phyloP scores from a whole-genome alignment of 2,888 invertebrate species.

The Eudemis profundana region DNA sequence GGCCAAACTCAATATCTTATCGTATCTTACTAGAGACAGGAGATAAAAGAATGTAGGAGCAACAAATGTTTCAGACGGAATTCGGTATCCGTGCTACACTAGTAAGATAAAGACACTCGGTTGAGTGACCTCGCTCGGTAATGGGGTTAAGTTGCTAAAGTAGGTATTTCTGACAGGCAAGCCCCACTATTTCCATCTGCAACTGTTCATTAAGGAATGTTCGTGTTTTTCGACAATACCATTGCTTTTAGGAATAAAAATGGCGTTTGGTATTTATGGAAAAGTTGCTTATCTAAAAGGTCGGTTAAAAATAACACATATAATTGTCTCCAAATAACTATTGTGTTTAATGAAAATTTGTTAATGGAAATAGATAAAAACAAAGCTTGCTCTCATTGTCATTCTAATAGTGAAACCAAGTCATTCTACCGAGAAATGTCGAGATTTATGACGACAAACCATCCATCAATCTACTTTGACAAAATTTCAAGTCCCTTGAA shows the following conservation, averaged over 20 bases:
- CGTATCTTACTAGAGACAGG: constrained; percentile 18
- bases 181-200: constrained; percentile 23
- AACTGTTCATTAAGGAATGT: constrained; percentile 2
- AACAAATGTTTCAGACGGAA: constrained; percentile 36
- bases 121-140: constrained; percentile 29
- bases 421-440: neutral
- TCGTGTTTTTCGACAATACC: constrained; percentile 12
- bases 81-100: constrained; percentile 20
- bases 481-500: constrained; percentile 15
- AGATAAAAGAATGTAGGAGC: constrained; percentile 39
- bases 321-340: no score
- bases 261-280: neutral
- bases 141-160: constrained; percentile 38
- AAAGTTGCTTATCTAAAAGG: neutral
- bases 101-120: constrained; percentile 31
- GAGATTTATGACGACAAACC: constrained; percentile 2
- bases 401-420: neutral
- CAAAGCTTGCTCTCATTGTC: neutral
- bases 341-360: no score
- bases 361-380: neutral
- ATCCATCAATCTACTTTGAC: constrained; percentile 28
- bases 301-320: neutral
- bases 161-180: constrained; percentile 33
- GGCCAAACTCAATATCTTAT: constrained; percentile 41
- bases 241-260: neutral